These are phyloP conservation scores for Indri indri DNA, from an alignment of 2,113 vertebrate species.

Conservation along the genomic window DNA sequence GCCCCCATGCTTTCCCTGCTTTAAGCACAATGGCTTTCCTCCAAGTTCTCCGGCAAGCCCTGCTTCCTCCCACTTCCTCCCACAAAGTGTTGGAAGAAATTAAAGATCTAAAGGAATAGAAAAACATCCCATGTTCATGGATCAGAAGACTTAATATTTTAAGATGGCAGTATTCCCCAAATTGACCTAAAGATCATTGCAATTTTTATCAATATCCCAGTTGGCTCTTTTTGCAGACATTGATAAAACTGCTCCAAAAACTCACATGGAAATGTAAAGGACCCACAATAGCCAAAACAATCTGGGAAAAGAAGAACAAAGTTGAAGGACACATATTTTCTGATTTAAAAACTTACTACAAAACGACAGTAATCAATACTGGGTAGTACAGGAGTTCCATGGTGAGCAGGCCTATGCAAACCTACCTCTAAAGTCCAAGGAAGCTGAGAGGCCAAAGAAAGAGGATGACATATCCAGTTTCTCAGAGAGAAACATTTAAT, in stretches of 20 bases:
- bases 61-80: neutral
- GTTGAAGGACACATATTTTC: neutral
- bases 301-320: conserved; percentile 1
- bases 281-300: neutral
- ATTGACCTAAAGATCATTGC: neutral
- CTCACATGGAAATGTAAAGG: neutral
- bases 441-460: too few species aligned
- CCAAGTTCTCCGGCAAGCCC: neutral
- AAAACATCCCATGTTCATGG: neutral
- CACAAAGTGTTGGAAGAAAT: conserved; percentile 6
- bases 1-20: neutral
- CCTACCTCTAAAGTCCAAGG: too few species aligned
- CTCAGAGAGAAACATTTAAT: too few species aligned
- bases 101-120: neutral
- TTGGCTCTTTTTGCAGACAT: neutral
- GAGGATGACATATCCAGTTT: too few species aligned
- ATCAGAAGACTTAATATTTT: neutral
- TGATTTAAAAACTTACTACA: neutral
- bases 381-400: neutral
- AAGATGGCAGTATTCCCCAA: neutral
- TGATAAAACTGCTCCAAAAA: neutral
- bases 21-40: neutral
- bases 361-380: neutral
- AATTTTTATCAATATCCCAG: neutral
- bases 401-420: too few species aligned